phyloP scores from a whole-genome alignment of 2,797 vertebrate genomes.

The Macroramphosus scolopax region DNA sequence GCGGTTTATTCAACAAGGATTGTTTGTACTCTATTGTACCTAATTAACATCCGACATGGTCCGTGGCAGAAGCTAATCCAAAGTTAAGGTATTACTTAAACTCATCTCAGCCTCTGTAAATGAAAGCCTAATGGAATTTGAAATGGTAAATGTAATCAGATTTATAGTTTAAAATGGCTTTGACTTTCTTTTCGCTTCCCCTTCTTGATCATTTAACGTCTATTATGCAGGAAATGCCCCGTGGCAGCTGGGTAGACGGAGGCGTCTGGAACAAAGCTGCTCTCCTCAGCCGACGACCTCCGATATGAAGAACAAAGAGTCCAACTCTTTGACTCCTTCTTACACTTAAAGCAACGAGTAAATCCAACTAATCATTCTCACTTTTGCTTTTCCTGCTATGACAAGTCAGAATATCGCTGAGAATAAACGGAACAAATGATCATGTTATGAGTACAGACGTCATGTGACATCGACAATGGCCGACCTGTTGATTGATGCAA shows the following conservation, averaged over 20 bases:
- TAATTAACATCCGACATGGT: slow-evolving; percentile 52
- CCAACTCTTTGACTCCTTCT: too few relatives aligned
- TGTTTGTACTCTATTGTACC: slow-evolving; percentile 8
- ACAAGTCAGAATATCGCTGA: too few relatives aligned
- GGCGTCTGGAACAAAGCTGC: slow-evolving; percentile 3
- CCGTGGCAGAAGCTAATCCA: slow-evolving; percentile 45
- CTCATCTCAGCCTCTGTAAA: slow-evolving; percentile 23
- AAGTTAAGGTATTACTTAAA: slow-evolving; percentile 32
- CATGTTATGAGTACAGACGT: too few relatives aligned
- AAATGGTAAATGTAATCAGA: slow-evolving; percentile 44
- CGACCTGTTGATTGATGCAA: too few relatives aligned
- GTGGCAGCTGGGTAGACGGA: too few relatives aligned
- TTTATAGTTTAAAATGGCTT: slow-evolving; percentile 21
- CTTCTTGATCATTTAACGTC: slow-evolving; percentile 29
- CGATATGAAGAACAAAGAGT: too few relatives aligned
- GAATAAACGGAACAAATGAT: too few relatives aligned
- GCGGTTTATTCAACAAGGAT: slow-evolving; percentile 9
- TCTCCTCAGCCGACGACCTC: too few relatives aligned
- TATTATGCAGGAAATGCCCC: slow-evolving; percentile 14
- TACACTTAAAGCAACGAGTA: too few relatives aligned
- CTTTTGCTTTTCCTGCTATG: too few relatives aligned
- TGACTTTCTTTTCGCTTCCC: slow-evolving; percentile 15
- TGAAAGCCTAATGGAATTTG: slow-evolving; percentile 44
- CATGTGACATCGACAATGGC: too few relatives aligned
- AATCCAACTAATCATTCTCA: too few relatives aligned